Base-by-base conservation (phyloP, 2,113 vertebrate genomes). In the Odocoileus virginianus region DNA sequence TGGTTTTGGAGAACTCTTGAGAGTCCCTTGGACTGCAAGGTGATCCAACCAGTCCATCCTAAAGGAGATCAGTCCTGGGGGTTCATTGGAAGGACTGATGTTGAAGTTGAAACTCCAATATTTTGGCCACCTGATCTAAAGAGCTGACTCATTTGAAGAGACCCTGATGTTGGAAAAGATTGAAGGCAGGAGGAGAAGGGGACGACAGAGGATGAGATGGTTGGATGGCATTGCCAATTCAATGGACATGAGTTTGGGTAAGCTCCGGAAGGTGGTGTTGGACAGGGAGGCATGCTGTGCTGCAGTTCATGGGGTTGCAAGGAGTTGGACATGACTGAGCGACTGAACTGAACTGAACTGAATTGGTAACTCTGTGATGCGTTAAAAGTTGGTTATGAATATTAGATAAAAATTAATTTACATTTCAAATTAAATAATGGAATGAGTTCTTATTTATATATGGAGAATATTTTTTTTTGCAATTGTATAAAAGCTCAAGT, bases 231-330 rank as follows among this genome's bases (percentile, higher is more conserved):
- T 64, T 15, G 17, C 15, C 0, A 0, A n/a, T 7, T 64, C 0
- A 4, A n/a, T 64, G 61, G 15, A 4, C 30, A 1, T n/a, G 61
- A 2, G 61, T 64, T 19, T 64, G 15, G 2, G 33, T 64, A 17
- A 7, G 17, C 7, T 64, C 61, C 0, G 1, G 30, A 33, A n/a
- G 61, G 9, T 17, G 61, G 61, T n/a, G 61, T 17, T 0, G 2
- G 61, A 36, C 9, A 55, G 33, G 67, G 16, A 40, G 45, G 79
- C 8, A 1, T 54, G 61, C 7, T 0, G 3, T 64, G 50, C 50
- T 50, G 50, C 50, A 50, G 50, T 52, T 15, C 13, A 52, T 52
- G 50, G 50, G 14, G 50, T 52, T 4, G 4, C 14, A 15, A 52
- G 14, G 50, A 52, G 50, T 52, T 14, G 50, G 50, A 52, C 14